Evolutionary conservation across 2,888 invertebrate species (phyloP), one percentile per base, ranked within the genome.

Genomic region (Ctenicera cuprea): DNA sequence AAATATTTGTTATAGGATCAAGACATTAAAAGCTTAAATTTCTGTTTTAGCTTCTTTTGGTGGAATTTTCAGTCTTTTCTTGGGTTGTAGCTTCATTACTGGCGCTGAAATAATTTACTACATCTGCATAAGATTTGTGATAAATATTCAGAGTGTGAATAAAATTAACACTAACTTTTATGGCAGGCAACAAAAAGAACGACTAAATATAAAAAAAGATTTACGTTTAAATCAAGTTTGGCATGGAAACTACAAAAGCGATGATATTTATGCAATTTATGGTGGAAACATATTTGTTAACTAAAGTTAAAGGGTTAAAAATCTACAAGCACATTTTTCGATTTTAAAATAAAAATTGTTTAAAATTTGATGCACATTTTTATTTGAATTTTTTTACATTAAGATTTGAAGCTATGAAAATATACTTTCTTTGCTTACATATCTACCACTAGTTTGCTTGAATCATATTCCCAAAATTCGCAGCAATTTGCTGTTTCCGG

Each of bases 1-100:
- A 45, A n/a, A 59, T 11, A 68, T 12, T 11, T 18, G 20, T 20
- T 12, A 3, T n/a, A 14, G 4, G 50, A 14, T n/a, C 22, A 50
- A 20, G 16, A 0, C 22, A 12, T 11, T 9, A 9, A 45, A 14
- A 45, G 4, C 14, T 16, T 45, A 1, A 45, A 64, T 41, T 33
- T 9, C 41, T 52, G 14, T 86, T 87, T 70, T 74, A 88, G 88
- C 87, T 3, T 87, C 87, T 0, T 83, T 87, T 72, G 87, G 87
- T 12, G 87, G 87, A 63, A 85, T 87, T n/a, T 87, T 87, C 76
- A 86, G 85, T 37, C 80, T 88, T 22, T 87, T 87, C 73, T 77
- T 88, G 48, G 88, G 87, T 3, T 86, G 87, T 78, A 87, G 87
- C 76, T 83, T 88, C 68, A 78, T 88, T 18, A 86, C 86, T 54